Conservation (phyloP, 2,113 vertebrate genomes). For the Collichthys lucidus region DNA sequence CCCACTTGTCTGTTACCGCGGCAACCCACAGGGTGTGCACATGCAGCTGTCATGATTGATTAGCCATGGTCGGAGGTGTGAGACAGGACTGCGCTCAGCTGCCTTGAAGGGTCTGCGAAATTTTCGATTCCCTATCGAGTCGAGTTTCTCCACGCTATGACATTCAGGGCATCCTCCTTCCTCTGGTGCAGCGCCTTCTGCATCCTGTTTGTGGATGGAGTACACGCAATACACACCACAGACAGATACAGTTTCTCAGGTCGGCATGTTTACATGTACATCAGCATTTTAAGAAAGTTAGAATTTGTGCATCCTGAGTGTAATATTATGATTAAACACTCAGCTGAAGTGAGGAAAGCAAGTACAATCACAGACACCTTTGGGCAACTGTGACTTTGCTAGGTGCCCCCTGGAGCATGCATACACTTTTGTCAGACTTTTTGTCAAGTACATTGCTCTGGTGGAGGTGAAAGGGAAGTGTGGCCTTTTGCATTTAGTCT, state of each 20-base stretch:
- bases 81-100: slow-evolving; percentile 37
- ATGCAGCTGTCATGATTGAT: slow-evolving; percentile 64
- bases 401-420: too few relatives aligned
- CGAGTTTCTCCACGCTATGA: slow-evolving; percentile 14
- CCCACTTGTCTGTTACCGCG: slow-evolving; percentile 65
- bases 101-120: slow-evolving; percentile 21
- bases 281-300: neutral
- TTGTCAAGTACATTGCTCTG: neutral
- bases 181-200: neutral
- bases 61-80: slow-evolving; percentile 49
- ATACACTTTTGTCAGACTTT: neutral
- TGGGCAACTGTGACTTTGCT: neutral
- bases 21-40: slow-evolving; percentile 58
- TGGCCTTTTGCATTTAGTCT: neutral
- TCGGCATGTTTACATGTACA: slow-evolving; percentile 25
- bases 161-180: slow-evolving; percentile 1
- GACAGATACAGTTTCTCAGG: neutral
- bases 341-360: neutral
- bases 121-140: slow-evolving; percentile 38
- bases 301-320: neutral
- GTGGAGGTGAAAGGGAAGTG: neutral
- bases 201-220: neutral
- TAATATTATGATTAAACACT: neutral
- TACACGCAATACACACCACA: neutral
- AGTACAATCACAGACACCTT: neutral